Base-by-base conservation (phyloP, 2,113 vertebrate genomes). In the Callorhinus ursinus region DNA sequence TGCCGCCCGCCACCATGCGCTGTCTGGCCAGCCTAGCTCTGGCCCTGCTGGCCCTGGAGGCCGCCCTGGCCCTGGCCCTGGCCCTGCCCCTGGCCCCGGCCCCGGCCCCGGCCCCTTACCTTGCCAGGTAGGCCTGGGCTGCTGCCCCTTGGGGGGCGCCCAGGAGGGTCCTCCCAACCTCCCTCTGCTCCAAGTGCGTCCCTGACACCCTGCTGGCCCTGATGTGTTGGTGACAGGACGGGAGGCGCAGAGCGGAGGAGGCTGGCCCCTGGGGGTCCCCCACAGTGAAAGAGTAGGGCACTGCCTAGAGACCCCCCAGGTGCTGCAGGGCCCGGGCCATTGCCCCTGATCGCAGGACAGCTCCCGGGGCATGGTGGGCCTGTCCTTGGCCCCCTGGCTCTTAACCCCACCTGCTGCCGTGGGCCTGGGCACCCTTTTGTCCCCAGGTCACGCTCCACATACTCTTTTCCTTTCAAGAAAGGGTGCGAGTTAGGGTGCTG, bases 11-110 rank as follows among this genome's bases (percentile, higher is more conserved):
- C 57, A 82, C 76, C 95, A 95, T 95, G 95, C 72, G 10, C 15
- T 86, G 46, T 39, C 61, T 96, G n/a, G 22, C 83, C 72, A 67
- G 82, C 59, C 96, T 97, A 0, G 26, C n/a, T 22, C 86, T 98
- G 4, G 15, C 79, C 72, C 72, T 97, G 65, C 83, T 98, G 3
- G 15, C 65, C 90, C 72, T 95, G 79, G 72, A 93, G 65, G 14
- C 97, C 33, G 95, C 94, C 98, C 97, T 99, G 72, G 96, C 98
- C 97, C 26, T 97, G 98, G 18, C 59, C 59, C 59, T 24, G 10
- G 59, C 28, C n/a, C 67, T 18, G 4, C 19, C 74, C 96, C 76
- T 97, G 36, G 36, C 36, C 36, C 36, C 2, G 36, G 36, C 72
- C 90, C 24, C 22, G 1, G 39, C 59, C 59, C 59, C 59, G 10